Evolutionary conservation across 2,797 vertebrate species (phyloP).

Genomic region (Adelosebastes latens): DNA sequence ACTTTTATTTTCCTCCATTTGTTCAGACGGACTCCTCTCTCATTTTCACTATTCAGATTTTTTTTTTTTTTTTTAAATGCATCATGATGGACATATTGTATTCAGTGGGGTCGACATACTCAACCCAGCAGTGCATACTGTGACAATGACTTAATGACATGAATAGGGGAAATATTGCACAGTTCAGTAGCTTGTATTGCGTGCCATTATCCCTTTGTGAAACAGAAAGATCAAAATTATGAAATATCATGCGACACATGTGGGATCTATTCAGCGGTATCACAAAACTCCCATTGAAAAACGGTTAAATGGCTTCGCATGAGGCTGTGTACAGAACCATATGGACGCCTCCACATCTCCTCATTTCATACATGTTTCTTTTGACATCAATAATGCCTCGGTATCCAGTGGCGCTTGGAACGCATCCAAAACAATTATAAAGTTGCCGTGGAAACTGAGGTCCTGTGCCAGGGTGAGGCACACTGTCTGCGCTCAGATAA

Average conservation of each 20-base stretch:
- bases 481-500: conserved; percentile 89
- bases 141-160: conserved; percentile 77
- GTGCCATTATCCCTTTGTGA: conserved; percentile 76
- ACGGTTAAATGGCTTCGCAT: conserved; percentile 78
- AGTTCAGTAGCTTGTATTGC: conserved; percentile 67
- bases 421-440: conserved; percentile 97
- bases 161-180: conserved; percentile 72
- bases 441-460: conserved; percentile 95
- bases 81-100: conserved; percentile 64
- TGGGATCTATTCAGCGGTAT: conserved; percentile 77
- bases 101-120: conserved; percentile 62
- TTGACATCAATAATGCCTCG: conserved; percentile 87
- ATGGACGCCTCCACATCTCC: conserved; percentile 85
- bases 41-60: conserved; percentile 32
- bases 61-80: neutral
- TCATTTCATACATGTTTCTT: conserved; percentile 88
- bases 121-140: conserved; percentile 64
- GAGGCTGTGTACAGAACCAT: conserved; percentile 83
- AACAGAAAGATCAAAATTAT: conserved; percentile 76
- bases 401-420: conserved; percentile 88
- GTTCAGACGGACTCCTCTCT: conserved; percentile 42
- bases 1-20: conserved; percentile 35
- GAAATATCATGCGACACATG: conserved; percentile 78
- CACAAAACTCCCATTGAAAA: conserved; percentile 80
- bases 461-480: conserved; percentile 91